Base-by-base conservation (phyloP, 2,888 invertebrate species). In the Hylaea fasciaria region DNA sequence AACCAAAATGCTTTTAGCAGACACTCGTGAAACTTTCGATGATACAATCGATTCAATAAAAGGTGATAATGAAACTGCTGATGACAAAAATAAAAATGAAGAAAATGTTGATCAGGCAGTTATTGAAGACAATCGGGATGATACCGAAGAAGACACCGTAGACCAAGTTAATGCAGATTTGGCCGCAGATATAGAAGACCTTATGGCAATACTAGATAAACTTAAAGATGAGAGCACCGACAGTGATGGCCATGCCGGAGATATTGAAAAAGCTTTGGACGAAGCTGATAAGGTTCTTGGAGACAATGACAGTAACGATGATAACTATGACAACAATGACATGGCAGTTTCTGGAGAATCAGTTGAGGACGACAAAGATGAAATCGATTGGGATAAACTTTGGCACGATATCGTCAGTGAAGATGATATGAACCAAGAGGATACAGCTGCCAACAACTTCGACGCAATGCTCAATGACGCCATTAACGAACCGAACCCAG, bases 131-230 rank as follows among this genome's bases (percentile, higher is more conserved):
- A 52, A 35, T 1, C 32, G 1, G 10, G 44, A 37, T 7, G 45
- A 17, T 28, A 46, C 11, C 29, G 73, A 73, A 32, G 82, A 82
- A 50, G 83, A 83, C 17, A 76, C 74, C 0, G 76, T 77, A 0
- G 77, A 79, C 5, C 77, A 82, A 65, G 77, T 75, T 1, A 80
- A 82, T 47, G 68, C 68, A 16, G 86, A 88, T 53, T 70, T 90
- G 9, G 76, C 83, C 59, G 74, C 73, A 14, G 85, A 90, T 64
- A 76, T 89, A 35, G 76, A 80, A 13, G 77, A 80, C 55, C 65
- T 90, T 28, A 76, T 83, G 56, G 80, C 80, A 50, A 84, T 82
- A 12, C 66, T 81, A 52, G 70, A 80, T 11, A 84, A 87, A 69
- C 70, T 89, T 10, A 69, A 64, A 13, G 65, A 71, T 32, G 70